These are phyloP conservation scores for Thymelicus lineola DNA, from an alignment of 2,888 invertebrate genomes.

Conservation along the genomic window DNA sequence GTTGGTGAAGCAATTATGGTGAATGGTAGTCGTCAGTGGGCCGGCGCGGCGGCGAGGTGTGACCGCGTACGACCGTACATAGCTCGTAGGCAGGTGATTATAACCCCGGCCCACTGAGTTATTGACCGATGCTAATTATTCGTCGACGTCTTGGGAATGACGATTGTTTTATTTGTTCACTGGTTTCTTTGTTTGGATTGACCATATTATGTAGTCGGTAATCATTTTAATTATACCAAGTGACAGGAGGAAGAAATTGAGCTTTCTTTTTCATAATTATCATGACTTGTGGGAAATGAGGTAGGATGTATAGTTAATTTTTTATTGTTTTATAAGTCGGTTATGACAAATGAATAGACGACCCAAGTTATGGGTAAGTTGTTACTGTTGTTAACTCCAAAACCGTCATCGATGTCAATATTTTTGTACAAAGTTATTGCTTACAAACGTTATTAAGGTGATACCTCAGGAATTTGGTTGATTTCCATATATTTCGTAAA, in stretches of 20 bases:
- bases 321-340: no score
- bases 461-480: no score
- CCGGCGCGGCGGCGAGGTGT: conserved; percentile 57
- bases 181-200: conserved; percentile 4
- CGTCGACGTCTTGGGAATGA: conserved; percentile 58
- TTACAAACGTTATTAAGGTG: no score
- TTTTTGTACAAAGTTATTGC: no score
- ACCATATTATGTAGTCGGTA: neutral
- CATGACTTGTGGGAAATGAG: no score
- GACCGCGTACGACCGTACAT: conserved; percentile 55
- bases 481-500: no score
- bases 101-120: conserved; percentile 63
- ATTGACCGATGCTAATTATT: conserved; percentile 75
- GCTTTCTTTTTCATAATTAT: no score
- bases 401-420: no score
- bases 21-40: conserved; percentile 64
- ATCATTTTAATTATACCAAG: neutral
- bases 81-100: conserved; percentile 58
- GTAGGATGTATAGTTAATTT: no score
- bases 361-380: no score
- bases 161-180: conserved; percentile 40
- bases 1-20: conserved; percentile 70
- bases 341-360: no score
- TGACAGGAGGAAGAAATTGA: neutral
- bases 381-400: no score